Conservation (phyloP, 2,113 vertebrate genomes). For the Sigmodon hispidus region DNA sequence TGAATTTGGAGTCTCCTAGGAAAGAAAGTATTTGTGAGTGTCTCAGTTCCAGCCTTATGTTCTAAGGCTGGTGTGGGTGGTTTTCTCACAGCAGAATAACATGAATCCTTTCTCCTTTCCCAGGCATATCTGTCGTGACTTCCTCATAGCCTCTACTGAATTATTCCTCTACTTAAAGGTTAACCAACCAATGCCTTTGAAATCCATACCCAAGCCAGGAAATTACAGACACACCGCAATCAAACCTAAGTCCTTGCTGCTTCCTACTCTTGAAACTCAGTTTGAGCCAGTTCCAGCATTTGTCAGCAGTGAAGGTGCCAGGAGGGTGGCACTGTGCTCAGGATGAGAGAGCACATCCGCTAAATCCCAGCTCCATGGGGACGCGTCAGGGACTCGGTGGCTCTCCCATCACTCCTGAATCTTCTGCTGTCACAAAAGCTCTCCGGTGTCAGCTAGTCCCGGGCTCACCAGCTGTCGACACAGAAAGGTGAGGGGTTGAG, state of each 20-base stretch:
- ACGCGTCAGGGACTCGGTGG: not conserved
- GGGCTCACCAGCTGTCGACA: no score
- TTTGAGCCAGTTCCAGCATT: not conserved
- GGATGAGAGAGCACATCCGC: not conserved
- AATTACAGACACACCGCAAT: not conserved
- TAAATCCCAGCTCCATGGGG: not conserved
- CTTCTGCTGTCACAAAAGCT: not conserved
- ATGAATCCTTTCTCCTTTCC: not conserved
- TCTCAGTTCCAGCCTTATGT: not conserved
- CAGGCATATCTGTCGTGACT: slow-evolving; percentile 60
- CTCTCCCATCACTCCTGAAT: no score
- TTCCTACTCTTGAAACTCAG: not conserved
- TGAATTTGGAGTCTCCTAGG: not conserved
- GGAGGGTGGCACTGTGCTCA: not conserved
- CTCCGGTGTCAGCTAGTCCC: not conserved
- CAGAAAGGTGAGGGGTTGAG: not conserved
- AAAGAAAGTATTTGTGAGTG: not conserved
- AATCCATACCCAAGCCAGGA: slow-evolving; percentile 26
- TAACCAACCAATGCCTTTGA: not conserved
- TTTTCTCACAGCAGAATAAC: slow-evolving; percentile 34
- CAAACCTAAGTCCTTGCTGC: not conserved
- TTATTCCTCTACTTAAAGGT: not conserved
- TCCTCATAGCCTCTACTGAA: not conserved
- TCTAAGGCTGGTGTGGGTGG: not conserved
- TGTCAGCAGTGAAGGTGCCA: not conserved